A percentile compares a stretch with the other conserved stretches of the same genome.
Conservation (phyloP, 2,113 vertebrate genomes). For the Xenopus laevis region DNA sequence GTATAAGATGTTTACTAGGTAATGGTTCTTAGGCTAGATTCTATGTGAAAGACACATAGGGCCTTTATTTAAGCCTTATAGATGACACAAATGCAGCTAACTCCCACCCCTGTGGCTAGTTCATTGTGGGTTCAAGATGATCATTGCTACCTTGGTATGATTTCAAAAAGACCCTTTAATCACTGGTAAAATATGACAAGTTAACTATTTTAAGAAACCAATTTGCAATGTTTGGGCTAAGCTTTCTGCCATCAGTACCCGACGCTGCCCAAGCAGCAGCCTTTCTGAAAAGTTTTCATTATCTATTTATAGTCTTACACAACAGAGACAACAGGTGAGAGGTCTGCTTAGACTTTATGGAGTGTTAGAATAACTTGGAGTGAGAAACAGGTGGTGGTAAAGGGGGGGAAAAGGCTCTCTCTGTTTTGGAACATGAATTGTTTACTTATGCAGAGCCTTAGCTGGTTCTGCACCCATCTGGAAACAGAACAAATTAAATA, state of each 20-base stretch:
- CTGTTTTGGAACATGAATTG: constrained; percentile 13
- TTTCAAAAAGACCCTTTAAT: constrained; percentile 8
- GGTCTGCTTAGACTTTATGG: constrained; percentile 11
- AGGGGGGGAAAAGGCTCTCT: constrained; percentile 6
- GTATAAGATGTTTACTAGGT: too few species aligned
- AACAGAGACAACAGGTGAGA: constrained; percentile 12
- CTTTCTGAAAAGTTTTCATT: constrained; percentile 26
- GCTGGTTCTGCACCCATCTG: constrained; percentile 12
- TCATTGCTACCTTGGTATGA: too few species aligned
- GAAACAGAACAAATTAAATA: constrained; percentile 22
- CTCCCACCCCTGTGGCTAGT: too few species aligned
- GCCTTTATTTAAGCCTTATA: too few species aligned
- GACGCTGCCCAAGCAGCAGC: not conserved
- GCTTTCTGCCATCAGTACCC: constrained; percentile 11
- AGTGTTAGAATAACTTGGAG: constrained; percentile 23
- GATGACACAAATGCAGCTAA: too few species aligned
- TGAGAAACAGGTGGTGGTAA: constrained; percentile 23
- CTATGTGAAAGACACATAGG: too few species aligned
- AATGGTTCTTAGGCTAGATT: too few species aligned
- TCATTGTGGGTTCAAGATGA: too few species aligned
- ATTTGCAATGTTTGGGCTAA: constrained; percentile 26
- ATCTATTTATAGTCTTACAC: constrained; percentile 16
- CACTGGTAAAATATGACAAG: constrained; percentile 5
- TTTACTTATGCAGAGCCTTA: constrained; percentile 11
- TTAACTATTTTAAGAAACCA: constrained; percentile 21